Evolutionary conservation across 2,113 vertebrate species (phyloP).

Genomic region (Neoarius graeffei): DNA sequence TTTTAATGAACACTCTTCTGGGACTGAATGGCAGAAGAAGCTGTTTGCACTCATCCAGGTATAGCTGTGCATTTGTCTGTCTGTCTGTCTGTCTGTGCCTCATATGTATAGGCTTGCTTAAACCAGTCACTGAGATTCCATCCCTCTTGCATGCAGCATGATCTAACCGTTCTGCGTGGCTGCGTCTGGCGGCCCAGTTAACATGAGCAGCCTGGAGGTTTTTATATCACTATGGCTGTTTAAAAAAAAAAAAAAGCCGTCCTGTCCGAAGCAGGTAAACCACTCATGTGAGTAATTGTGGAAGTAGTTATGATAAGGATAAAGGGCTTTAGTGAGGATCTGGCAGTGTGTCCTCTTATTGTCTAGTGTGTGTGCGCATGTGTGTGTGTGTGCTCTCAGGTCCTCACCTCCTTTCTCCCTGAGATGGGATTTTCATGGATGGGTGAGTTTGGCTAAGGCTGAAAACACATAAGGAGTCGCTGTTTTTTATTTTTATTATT

Average conservation of each 20-base stretch:
- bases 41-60: conserved; percentile 32
- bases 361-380: conserved; percentile 56
- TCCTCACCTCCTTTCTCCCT: conserved; percentile 78
- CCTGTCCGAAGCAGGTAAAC: conserved; percentile 67
- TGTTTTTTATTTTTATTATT: background rate
- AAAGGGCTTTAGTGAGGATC: conserved; percentile 63
- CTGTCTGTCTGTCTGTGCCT: conserved; percentile 49
- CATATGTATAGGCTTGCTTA: conserved; percentile 50
- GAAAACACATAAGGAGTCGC: conserved; percentile 76
- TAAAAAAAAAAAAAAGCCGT: conserved; percentile 55
- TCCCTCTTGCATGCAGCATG: conserved; percentile 62
- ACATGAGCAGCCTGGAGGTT: conserved; percentile 66
- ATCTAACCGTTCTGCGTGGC: conserved; percentile 63
- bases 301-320: conserved; percentile 75
- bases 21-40: conserved; percentile 38
- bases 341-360: conserved; percentile 52
- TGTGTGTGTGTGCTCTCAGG: conserved; percentile 49
- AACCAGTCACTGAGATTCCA: conserved; percentile 51
- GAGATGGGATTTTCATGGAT: conserved; percentile 81
- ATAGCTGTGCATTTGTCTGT: conserved; percentile 40
- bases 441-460: conserved; percentile 72
- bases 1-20: conserved; percentile 49
- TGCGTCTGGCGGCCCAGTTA: conserved; percentile 67
- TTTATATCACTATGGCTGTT: conserved; percentile 62
- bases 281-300: conserved; percentile 78